phyloP scores from a whole-genome alignment of 1,140 invertebrate species.

The Aphis craccivora region DNA sequence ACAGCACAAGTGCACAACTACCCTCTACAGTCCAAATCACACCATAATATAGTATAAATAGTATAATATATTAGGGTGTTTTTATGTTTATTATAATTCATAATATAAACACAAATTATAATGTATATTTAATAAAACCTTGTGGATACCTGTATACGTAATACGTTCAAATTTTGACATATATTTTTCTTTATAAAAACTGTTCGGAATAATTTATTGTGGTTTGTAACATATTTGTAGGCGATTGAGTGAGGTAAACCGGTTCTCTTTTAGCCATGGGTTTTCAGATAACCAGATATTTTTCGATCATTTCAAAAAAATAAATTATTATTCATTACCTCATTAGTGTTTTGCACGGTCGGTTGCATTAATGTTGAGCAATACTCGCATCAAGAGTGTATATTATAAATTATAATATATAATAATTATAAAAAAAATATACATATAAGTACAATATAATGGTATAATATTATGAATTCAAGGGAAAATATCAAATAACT shows the following conservation, averaged over 20 bases:
- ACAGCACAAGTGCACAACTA: background rate
- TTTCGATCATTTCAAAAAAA: background rate
- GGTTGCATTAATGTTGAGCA: background rate
- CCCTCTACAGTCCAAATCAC: background rate
- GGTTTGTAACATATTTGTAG: background rate
- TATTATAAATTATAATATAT: background rate
- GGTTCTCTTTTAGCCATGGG: background rate
- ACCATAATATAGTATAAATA: background rate
- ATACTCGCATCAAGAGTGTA: background rate
- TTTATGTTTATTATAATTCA: slow-evolving; percentile 4
- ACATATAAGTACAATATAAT: background rate
- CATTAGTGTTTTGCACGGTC: background rate
- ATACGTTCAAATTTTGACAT: background rate
- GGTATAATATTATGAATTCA: background rate
- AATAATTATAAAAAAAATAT: background rate
- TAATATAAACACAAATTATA: background rate
- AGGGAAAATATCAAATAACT: background rate
- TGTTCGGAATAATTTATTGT: background rate
- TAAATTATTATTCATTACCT: slow-evolving; percentile 26
- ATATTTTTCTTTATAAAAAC: slow-evolving; percentile 8
- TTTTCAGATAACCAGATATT: background rate
- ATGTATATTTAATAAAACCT: background rate
- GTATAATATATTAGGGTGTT: background rate
- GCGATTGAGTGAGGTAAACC: background rate
- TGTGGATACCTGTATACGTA: background rate